Evolutionary conservation across 2,888 invertebrate species (phyloP), one percentile per base, ranked within the genome.

Genomic region (Drosophila setosimentum): DNA sequence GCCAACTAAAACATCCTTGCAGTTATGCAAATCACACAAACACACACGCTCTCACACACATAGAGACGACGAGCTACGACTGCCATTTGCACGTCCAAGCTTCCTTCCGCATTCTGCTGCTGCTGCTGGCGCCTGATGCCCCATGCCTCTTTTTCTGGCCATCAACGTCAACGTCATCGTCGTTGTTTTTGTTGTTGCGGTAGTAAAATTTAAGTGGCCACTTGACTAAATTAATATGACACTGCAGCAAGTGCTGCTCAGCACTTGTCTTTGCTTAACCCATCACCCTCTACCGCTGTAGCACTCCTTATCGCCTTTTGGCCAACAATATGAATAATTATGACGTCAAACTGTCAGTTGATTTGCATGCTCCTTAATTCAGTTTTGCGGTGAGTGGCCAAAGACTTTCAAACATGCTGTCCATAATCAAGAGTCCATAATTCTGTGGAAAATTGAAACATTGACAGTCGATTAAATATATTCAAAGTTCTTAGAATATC

Each of bases 211-310:
- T 87, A 87, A 87, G 89, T 89, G 89, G 86, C 86, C 82, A 87
- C 86, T 87, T 89, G 86, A 89, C 86, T 87, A 87, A 87, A 87
- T 87, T 87, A 87, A 89, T 87, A 87, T 83, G 89, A 84, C 86
- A 87, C 87, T 85, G 89, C 68, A 77, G 82, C 73, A 79, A 88
- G 82, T 82, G 83, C 80, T 62, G 87, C 73, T 62, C 78, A 54
- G 82, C 78, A 83, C 87, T 82, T 83, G 82, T 72, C 80, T 71
- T 53, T 66, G 37, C 68, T 27, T 57, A 50, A 53, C 42, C 29
- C 63, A 11, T 42, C 33, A 11, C 24, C 32, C 30, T 29, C 18
- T 13, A 13, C 50, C 50, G 45, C 8, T 35, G 4, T 16, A 24
- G 45, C 29, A 24, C 48, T 42, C 77, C 27, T 61, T 67, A 62